phyloP scores from a whole-genome alignment of 2,113 vertebrate species.

The Clarias macrocephalus region DNA sequence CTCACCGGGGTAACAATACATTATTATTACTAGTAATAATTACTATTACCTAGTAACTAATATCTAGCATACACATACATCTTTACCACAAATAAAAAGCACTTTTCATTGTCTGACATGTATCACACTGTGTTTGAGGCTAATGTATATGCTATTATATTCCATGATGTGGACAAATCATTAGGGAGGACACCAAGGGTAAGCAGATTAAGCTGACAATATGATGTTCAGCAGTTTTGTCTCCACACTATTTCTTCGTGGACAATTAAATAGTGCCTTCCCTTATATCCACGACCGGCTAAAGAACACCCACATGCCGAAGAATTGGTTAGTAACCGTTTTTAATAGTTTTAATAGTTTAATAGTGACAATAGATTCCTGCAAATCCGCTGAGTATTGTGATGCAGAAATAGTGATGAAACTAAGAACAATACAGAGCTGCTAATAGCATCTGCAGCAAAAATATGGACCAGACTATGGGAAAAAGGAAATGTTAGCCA shows the following conservation, averaged over 20 bases:
- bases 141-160: background rate
- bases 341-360: background rate
- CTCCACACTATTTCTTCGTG: background rate
- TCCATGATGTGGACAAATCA: background rate
- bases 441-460: background rate
- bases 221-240: background rate
- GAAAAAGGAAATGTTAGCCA: background rate
- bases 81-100: background rate
- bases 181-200: background rate
- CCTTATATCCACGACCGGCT: background rate
- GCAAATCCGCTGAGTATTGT: background rate
- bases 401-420: background rate
- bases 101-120: background rate
- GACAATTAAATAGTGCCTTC: no score
- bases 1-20: no score
- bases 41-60: no score
- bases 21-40: background rate
- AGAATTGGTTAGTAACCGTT: background rate
- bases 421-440: background rate
- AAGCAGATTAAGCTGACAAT: background rate
- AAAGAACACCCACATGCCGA: background rate
- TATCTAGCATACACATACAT: no score
- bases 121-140: background rate
- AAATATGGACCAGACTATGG: background rate
- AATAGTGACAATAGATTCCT: background rate